Base-by-base conservation (phyloP, 2,888 invertebrate genomes). In the Aromia moschata region DNA sequence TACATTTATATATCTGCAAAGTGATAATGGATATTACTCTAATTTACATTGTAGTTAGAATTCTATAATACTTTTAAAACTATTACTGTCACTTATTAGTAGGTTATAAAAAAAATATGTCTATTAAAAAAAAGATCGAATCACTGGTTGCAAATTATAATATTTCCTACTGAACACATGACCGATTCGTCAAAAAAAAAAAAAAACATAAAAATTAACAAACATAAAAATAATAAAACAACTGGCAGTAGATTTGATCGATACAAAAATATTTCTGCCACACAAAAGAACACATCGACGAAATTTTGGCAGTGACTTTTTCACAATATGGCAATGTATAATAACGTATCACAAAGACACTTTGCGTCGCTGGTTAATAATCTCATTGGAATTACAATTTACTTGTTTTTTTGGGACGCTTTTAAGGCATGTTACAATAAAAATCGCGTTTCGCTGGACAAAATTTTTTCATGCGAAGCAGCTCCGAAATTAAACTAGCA, bases 271-370 rank as follows among this genome's bases (percentile, higher is more conserved):
- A 54, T 45, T 18, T 56, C 41, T 52, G 40, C 49, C 37, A 52
- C 41, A 31, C 12, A n/a, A n/a, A 49, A 57, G 62, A 65, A 66
- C 64, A 68, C 65, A 65, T 49, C 40, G 18, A 59, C 40, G 58
- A 51, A 56, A 63, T 57, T 63, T 63, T 68, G 70, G 70, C 70
- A 70, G 70, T 70, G 64, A 65, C 51, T 60, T 58, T 57, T 55
- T 43, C 51, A 49, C 46, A 41, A 36, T 58, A 66, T 61, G 64
- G 63, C 66, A 69, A 62, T 59, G 56, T 55, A 57, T 53, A 18
- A 56, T 61, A 51, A 30, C 11, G 37, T 69, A 69, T 69, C 69
- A 69, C 69, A 68, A 56, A 60, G 20, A 56, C 54, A 62, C 46
- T 54, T 54, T 55, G 55, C 30, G 20, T 56, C n/a, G 33, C 15